Evolutionary conservation across 2,888 invertebrate species (phyloP), one percentile per base, ranked within the genome.

Genomic region (Pecten maximus): DNA sequence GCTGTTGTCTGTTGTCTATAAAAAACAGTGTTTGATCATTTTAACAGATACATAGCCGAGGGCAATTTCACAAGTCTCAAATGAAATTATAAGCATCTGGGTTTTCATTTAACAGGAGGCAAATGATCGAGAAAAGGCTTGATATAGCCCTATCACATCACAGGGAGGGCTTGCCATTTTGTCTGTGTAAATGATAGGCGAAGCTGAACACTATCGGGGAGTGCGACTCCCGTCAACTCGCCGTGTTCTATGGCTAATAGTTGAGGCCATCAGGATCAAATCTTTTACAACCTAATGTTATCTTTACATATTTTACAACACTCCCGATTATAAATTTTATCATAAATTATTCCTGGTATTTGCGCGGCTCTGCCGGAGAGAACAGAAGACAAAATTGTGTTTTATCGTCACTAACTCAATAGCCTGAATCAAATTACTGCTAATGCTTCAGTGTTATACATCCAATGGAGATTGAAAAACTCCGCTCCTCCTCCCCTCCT

Each of bases 61-160:
- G 91, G 91, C 91, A 92, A 89, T 92, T 92, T 91, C 88, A 92
- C 90, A 88, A 89, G 87, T 92, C 91, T 89, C 91, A 88, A 89
- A 92, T 91, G 91, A 89, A 92, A 92, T 92, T 91, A 89, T 87
- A 89, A 88, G 60, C 91, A 89, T 91, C 91, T 92, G 90, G 91
- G 87, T 92, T 91, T 91, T 40, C 90, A 87, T 90, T 89, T 87
- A 90, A 91, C 87, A 87, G 88, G 89, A 88, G 40, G 44, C 88
- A 40, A 90, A 90, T 90, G 88, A 90, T 90, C 40, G 88, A 8
- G 48, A n/a, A 87, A 88, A 88, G 44, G 40, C 44, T 28, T 44
- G 40, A 88, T 40, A 44, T 88, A 48, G 48, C 88, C 40, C 23
- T 44, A 88, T 88, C 88, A 74, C 74, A 74, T 74, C 74, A 74